Evolutionary conservation across 2,797 vertebrate species (phyloP).

Genomic region (Acanthurus leucopareius): DNA sequence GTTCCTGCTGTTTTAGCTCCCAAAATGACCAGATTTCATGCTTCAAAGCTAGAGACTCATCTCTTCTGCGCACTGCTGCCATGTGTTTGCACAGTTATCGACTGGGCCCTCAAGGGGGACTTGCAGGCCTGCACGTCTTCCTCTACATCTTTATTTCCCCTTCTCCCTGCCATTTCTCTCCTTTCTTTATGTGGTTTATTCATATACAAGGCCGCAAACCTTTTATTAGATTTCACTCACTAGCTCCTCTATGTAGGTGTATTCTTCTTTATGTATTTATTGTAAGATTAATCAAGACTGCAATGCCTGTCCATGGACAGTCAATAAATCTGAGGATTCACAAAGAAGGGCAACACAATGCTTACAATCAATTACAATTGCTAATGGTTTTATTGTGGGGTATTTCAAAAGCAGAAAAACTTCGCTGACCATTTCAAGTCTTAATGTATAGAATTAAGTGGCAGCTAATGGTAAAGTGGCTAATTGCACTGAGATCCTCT

Average conservation of each 20-base stretch:
- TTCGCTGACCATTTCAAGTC: background rate
- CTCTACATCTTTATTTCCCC: slow-evolving; percentile 12
- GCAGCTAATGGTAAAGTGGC: too few relatives aligned
- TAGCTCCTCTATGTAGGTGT: too few relatives aligned
- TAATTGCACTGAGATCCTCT: too few relatives aligned
- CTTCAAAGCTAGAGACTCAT: slow-evolving; percentile 1
- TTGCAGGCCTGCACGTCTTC: slow-evolving; percentile 16
- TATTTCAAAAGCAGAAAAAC: slow-evolving; percentile 4
- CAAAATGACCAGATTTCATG: slow-evolving; percentile 42
- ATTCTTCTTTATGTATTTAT: background rate
- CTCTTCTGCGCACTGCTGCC: slow-evolving; percentile 30
- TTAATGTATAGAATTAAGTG: too few relatives aligned
- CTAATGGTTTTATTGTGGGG: background rate
- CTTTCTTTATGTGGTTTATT: background rate
- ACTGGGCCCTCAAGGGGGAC: slow-evolving; percentile 27
- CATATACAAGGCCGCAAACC: slow-evolving; percentile 18
- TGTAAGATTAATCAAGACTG: slow-evolving; percentile 13
- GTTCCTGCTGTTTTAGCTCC: slow-evolving; percentile 32
- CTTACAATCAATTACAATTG: too few relatives aligned
- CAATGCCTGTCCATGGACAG: slow-evolving; percentile 11
- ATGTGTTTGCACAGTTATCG: slow-evolving; percentile 37
- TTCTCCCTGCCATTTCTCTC: too few relatives aligned
- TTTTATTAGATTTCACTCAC: slow-evolving; percentile 35
- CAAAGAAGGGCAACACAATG: background rate
- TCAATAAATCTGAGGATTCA: background rate